Evolutionary conservation across 2,888 invertebrate genomes (phyloP), one percentile per base, ranked within the genome.

Genomic region (Tortricodes alternella): DNA sequence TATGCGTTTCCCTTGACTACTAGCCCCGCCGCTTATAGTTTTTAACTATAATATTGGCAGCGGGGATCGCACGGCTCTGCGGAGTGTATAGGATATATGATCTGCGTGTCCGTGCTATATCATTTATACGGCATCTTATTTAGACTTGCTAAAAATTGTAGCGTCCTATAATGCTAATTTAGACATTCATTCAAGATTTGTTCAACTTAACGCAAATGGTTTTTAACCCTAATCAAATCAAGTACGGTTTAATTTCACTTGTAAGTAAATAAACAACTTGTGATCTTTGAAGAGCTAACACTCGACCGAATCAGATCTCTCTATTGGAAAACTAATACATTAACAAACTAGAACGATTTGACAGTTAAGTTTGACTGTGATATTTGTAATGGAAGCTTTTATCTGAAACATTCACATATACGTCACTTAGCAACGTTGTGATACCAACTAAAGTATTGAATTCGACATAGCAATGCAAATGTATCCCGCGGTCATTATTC

Each of bases 331-430:
- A 29, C 29, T 29, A 11, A n/a, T 29, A 29, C 9, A n/a, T 29
- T 29, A 29, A 27, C 27, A 9, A 11, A 16, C 27, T 35, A 35
- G n/a, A 13, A 16, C 18, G 13, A 37, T 5, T 3, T 6, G 15
- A 37, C 29, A 9, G 11, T 11, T 11, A n/a, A 29, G 4, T 29
- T 50, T 39, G 16, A 55, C 41, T 49, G 53, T 53, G 55, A 43
- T 49, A 53, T 53, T 46, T 11, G 48, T 48, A 55, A 55, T 55
- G 55, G 55, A 55, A 55, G 55, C 32, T 27, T n/a, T 35, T n/a
- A 11, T n/a, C 29, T 11, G 9, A 5, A 29, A 38, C 13, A 19
- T 18, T 19, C n/a, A 34, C 9, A 41, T 13, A 18, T 32, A 39
- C 23, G 34, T 48, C 39, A 39, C 24, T 18, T 18, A n/a, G 3